phyloP scores from a whole-genome alignment of 2,888 invertebrate genomes.

The Caenorhabditis sp. region DNA sequence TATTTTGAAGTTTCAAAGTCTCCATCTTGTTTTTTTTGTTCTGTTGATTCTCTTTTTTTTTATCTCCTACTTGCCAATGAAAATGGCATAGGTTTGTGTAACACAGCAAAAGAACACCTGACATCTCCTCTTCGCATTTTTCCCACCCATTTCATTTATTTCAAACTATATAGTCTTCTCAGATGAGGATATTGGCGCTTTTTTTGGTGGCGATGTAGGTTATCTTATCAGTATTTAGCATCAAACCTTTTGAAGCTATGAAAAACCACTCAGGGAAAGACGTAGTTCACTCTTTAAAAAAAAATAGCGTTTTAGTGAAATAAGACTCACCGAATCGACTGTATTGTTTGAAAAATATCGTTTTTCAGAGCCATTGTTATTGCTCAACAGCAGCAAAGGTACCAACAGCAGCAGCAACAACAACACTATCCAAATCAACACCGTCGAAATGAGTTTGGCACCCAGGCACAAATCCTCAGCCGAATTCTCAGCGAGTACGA shows the following conservation, averaged over 20 bases:
- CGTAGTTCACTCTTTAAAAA: too few relatives aligned
- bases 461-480: slow-evolving; percentile 58
- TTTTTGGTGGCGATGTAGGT: background rate
- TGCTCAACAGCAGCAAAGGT: too few relatives aligned
- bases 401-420: background rate
- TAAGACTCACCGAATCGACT: too few relatives aligned
- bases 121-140: background rate
- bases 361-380: too few relatives aligned
- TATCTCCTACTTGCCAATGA: background rate
- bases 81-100: background rate
- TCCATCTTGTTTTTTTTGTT: too few relatives aligned
- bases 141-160: background rate
- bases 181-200: background rate
- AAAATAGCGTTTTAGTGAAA: too few relatives aligned
- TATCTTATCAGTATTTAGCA: too few relatives aligned
- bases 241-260: too few relatives aligned
- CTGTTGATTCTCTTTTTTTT: background rate
- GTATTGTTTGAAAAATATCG: background rate
- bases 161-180: background rate
- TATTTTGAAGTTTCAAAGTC: too few relatives aligned
- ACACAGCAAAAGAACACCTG: background rate
- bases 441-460: slow-evolving; percentile 23
- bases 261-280: too few relatives aligned
- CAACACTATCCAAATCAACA: background rate
- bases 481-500: slow-evolving; percentile 64